Evolutionary conservation across 2,797 vertebrate species (phyloP).

Genomic region (Neopelma chrysocephalum): DNA sequence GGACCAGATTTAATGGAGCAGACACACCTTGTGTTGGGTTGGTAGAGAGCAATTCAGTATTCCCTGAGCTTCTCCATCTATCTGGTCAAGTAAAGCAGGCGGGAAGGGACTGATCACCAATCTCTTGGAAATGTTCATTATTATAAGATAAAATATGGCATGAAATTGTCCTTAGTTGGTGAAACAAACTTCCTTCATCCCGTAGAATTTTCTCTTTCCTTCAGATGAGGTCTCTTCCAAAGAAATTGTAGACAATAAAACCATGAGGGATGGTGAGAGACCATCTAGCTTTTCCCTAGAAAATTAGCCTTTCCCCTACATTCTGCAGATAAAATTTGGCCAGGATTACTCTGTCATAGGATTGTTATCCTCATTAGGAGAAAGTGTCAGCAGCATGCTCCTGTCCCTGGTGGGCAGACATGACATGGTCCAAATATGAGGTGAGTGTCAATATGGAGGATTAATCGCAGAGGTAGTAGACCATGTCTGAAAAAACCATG

Average conservation of each 20-base stretch:
- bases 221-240: neutral
- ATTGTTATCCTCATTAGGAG: conserved; percentile 33
- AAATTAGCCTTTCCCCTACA: conserved; percentile 14
- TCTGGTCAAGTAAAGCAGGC: neutral
- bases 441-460: conserved; percentile 6
- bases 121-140: neutral
- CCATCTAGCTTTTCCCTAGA: neutral
- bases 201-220: neutral
- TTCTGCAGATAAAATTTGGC: conserved; percentile 19
- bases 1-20: neutral
- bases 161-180: neutral
- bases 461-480: conserved; percentile 7
- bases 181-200: neutral
- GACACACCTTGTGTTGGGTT: neutral
- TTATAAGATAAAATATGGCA: neutral
- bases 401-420: conserved; percentile 8
- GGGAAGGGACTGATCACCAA: neutral
- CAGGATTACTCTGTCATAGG: neutral
- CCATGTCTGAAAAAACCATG: conserved; percentile 25
- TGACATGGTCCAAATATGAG: conserved; percentile 19
- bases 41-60: neutral
- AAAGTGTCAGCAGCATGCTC: conserved; percentile 42
- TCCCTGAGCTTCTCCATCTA: neutral
- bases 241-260: neutral
- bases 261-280: neutral